Evolutionary conservation across 37 sponge, comb jelly and placozoan species (phyloP).

Genomic region (Axinella damicornis): DNA sequence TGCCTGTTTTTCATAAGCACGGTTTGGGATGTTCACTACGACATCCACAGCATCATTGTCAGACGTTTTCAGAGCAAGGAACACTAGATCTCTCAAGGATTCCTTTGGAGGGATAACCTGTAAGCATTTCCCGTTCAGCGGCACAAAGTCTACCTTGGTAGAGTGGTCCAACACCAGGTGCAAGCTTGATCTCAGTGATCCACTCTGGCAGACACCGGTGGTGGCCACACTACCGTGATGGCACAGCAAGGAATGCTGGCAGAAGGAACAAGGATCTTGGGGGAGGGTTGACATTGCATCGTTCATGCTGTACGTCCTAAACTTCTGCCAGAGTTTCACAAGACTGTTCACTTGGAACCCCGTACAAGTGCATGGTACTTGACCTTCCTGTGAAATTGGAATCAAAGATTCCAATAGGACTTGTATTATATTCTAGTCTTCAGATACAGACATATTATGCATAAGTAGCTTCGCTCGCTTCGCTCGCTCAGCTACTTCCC

Average conservation of each 20-base stretch:
- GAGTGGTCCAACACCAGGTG: neutral
- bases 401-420: too few species aligned
- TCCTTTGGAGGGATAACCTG: neutral
- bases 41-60: neutral
- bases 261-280: slow-evolving; percentile 14
- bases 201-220: neutral
- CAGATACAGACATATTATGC: too few species aligned
- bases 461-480: too few species aligned
- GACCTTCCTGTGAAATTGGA: slow-evolving; percentile 15
- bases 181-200: too few species aligned
- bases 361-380: slow-evolving; percentile 46
- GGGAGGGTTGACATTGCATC: slow-evolving; percentile 3
- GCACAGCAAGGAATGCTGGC: slow-evolving; percentile 33
- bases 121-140: neutral
- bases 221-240: neutral
- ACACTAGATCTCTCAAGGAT: neutral
- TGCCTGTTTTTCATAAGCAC: neutral
- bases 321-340: slow-evolving; percentile 29
- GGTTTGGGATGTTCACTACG: neutral
- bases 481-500: too few species aligned
- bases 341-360: slow-evolving; percentile 38
- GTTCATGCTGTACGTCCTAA: neutral
- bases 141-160: neutral
- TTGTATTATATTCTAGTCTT: too few species aligned
- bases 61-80: neutral